phyloP scores from a whole-genome alignment of 2,113 vertebrate genomes.

The Rhagologus leucostigma region DNA sequence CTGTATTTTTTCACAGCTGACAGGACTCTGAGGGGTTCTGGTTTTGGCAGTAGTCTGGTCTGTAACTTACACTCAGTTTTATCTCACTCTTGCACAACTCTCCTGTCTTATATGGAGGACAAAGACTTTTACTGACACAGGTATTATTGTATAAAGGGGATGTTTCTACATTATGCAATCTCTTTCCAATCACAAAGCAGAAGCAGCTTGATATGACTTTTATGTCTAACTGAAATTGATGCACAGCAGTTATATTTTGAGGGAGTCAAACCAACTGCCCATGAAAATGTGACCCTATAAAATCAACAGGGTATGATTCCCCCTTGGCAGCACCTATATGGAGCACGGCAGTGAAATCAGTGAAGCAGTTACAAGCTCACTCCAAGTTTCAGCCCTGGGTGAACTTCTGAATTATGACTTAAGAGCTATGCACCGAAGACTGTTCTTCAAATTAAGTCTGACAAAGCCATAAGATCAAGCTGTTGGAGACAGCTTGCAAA shows the following conservation, averaged over 20 bases:
- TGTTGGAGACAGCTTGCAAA: background rate
- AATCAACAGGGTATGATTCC: background rate
- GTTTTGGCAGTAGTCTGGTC: background rate
- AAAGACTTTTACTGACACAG: background rate
- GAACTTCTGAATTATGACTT: background rate
- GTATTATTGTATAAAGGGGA: background rate
- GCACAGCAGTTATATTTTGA: background rate
- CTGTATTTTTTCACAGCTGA: background rate
- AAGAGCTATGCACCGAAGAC: background rate
- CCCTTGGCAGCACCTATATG: background rate
- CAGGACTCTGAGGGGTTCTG: background rate
- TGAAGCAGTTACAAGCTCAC: background rate
- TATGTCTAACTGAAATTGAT: background rate
- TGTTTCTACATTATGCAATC: background rate
- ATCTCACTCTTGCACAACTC: background rate
- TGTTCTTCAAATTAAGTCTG: background rate
- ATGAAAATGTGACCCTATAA: background rate
- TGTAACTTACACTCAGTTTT: background rate
- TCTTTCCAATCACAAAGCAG: background rate
- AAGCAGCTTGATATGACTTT: background rate
- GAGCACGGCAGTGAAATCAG: background rate
- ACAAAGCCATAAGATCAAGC: background rate
- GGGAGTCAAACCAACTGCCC: background rate
- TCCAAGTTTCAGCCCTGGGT: background rate
- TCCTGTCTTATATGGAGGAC: background rate